Percentiles rank a stretch among this genome's conserved stretches.
Evolutionary conservation across 2,113 vertebrate genomes (phyloP).

Genomic region (Bucco capensis): DNA sequence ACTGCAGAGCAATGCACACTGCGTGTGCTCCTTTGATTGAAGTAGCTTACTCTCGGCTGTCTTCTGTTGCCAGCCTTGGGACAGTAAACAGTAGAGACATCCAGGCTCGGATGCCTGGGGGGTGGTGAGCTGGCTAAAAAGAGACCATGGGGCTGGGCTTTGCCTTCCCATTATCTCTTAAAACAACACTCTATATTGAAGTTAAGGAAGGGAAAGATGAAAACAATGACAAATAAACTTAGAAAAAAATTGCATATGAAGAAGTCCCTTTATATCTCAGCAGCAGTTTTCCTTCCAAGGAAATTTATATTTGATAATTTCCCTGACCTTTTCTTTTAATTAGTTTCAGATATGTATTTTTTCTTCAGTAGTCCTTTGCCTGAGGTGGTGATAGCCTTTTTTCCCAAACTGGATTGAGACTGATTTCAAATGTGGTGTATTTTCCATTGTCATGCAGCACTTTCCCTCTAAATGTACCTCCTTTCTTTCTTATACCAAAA

Average conservation of each 20-base stretch:
- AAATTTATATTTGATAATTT: not conserved
- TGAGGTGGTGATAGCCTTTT: not conserved
- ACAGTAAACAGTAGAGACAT: not conserved
- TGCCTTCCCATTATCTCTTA: not conserved
- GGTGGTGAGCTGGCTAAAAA: not conserved
- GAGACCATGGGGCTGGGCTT: not conserved
- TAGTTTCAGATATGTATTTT: not conserved
- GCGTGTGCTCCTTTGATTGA: fast-evolving
- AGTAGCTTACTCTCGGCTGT: fast-evolving
- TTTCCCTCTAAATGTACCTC: not conserved
- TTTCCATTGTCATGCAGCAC: not conserved
- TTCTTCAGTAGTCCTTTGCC: not conserved
- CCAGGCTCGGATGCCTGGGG: not conserved
- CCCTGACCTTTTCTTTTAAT: not conserved
- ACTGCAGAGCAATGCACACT: fast-evolving
- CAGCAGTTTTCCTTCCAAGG: not conserved
- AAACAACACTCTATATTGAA: not conserved
- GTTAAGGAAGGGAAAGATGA: not conserved
- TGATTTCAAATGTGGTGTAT: not conserved
- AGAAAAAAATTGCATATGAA: not conserved
- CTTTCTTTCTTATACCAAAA: not conserved
- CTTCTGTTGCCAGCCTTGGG: not conserved
- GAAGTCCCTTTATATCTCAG: not conserved
- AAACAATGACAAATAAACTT: not conserved
- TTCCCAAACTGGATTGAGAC: not conserved